phyloP scores from a whole-genome alignment of 2,888 invertebrate genomes.

The Cheiracanthium punctorium region DNA sequence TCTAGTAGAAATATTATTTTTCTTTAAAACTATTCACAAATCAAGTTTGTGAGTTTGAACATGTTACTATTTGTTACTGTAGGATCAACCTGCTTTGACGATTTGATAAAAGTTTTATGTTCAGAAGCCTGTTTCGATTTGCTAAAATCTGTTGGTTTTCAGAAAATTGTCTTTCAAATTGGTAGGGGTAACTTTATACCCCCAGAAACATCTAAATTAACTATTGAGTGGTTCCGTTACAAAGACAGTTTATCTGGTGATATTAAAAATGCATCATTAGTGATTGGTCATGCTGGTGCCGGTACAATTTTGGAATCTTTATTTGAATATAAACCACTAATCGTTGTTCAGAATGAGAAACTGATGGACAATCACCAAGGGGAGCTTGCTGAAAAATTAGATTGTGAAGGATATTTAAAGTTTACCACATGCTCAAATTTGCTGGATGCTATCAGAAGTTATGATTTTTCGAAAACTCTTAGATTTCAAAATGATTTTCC shows the following conservation, averaged over 20 bases:
- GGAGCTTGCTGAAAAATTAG: constrained; percentile 91
- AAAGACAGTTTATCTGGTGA: constrained; percentile 84
- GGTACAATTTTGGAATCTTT: constrained; percentile 95
- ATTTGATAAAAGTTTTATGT: constrained; percentile 83
- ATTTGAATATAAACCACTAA: constrained; percentile 84
- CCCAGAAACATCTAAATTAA: constrained; percentile 31
- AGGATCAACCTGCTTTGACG: constrained; percentile 95
- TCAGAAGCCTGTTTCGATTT: constrained; percentile 79
- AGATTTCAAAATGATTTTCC: no score
- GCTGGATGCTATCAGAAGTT: constrained; percentile 73
- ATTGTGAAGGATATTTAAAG: constrained; percentile 84
- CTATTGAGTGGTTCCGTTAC: constrained; percentile 80
- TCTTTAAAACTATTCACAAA: no score
- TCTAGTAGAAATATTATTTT: no score
- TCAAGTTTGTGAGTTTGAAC: no score
- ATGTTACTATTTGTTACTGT: constrained; percentile 89
- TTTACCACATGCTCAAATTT: constrained; percentile 78
- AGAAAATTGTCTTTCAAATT: constrained; percentile 45
- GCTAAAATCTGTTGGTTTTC: constrained; percentile 41
- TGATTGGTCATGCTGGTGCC: constrained; percentile 82
- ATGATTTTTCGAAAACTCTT: no score
- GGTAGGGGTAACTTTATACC: constrained; percentile 54
- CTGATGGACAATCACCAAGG: constrained; percentile 96
- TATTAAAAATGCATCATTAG: constrained; percentile 84
- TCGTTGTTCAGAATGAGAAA: constrained; percentile 93